A percentile compares a stretch with the other conserved stretches of the same genome.
Conservation (phyloP, 92 coral and sea anemone genomes). For the Paragorgia papillata region DNA sequence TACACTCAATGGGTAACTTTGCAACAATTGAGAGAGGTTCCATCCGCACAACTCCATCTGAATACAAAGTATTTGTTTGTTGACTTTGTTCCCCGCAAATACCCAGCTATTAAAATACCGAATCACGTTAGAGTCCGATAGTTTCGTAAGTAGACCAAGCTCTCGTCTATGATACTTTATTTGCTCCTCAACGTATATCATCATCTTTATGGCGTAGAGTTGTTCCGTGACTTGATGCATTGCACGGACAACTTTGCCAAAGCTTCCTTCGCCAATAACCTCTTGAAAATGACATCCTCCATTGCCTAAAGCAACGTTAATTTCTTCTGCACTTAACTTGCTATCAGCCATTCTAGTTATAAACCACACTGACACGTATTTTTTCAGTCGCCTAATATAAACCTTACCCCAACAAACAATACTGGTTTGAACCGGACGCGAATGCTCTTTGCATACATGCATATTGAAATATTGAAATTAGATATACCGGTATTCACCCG, state of each 20-base stretch:
- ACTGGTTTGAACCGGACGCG: too few species aligned
- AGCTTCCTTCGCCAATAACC: slow-evolving; percentile 4
- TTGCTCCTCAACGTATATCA: not conserved
- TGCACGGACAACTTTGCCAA: not conserved
- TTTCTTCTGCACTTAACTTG: too few species aligned
- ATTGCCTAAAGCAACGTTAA: not conserved
- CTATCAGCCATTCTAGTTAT: too few species aligned
- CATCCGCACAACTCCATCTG: not conserved
- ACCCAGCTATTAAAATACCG: not conserved
- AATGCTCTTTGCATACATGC: too few species aligned
- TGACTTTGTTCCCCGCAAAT: not conserved
- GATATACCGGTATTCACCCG: too few species aligned
- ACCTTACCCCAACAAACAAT: too few species aligned
- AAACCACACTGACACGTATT: too few species aligned
- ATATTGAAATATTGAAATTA: too few species aligned
- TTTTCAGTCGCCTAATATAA: too few species aligned
- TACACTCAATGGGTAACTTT: not conserved
- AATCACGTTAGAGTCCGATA: not conserved
- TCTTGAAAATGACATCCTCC: not conserved
- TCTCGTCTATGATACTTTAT: slow-evolving; percentile 1
- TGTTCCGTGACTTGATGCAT: not conserved
- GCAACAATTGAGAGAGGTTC: not conserved
- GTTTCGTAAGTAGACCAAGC: not conserved
- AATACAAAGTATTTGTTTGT: not conserved
- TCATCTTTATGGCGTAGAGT: slow-evolving; percentile 20